Percentiles rank a stretch among this genome's conserved stretches.
These are phyloP conservation scores for Mamestra configurata DNA, from an alignment of 1,140 invertebrate genomes.

Conservation along the genomic window DNA sequence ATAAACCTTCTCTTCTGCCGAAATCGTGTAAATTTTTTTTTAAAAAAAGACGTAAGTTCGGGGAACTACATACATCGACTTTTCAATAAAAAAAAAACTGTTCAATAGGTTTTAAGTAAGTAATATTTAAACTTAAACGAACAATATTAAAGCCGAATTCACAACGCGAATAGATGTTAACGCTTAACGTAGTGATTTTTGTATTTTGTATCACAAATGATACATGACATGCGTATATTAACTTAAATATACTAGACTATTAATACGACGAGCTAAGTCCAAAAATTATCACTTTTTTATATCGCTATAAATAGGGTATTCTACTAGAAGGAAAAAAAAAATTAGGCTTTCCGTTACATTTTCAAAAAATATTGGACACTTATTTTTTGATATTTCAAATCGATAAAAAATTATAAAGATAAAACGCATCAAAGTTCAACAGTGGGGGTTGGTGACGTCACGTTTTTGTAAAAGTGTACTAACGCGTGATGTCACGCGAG, in stretches of 20 bases:
- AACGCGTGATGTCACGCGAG: no score
- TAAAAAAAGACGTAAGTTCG: background rate
- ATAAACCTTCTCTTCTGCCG: no score
- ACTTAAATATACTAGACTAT: background rate
- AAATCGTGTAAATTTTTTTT: no score
- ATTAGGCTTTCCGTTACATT: no score
- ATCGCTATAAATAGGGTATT: no score
- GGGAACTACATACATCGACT: background rate
- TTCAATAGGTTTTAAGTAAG: conserved; percentile 23
- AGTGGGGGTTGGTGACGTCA: no score
- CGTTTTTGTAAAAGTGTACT: no score
- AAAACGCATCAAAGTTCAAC: no score
- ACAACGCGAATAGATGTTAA: conserved; percentile 5
- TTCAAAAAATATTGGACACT: no score
- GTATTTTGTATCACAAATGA: background rate
- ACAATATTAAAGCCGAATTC: conserved; percentile 30
- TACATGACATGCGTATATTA: background rate
- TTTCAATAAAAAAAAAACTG: background rate
- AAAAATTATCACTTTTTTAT: conserved; percentile 24
- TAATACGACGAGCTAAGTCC: background rate
- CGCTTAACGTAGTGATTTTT: conserved; percentile 13
- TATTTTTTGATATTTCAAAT: no score
- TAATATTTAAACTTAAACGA: background rate
- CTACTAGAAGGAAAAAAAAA: no score
- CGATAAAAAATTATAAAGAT: no score